phyloP scores from a whole-genome alignment of 2,113 vertebrate species.

The Labeo rohita region DNA sequence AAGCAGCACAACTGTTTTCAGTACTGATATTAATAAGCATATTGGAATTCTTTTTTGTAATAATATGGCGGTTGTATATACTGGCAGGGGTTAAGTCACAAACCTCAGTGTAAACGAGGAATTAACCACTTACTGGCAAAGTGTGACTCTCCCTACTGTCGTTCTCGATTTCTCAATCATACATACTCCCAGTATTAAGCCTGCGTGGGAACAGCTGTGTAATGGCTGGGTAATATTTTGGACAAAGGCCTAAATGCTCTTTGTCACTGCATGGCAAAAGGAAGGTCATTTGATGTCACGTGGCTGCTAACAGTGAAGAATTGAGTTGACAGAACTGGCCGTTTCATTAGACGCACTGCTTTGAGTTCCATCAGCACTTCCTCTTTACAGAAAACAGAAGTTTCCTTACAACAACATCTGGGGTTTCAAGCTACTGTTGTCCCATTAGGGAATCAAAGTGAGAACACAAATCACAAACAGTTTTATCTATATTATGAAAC shows the following conservation, averaged over 20 bases:
- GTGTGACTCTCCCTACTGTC: neutral
- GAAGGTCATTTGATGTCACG: neutral
- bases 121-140: neutral
- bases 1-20: neutral
- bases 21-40: neutral
- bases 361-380: conserved; percentile 8
- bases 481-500: neutral
- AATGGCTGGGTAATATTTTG: neutral
- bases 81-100: neutral
- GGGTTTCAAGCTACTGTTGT: neutral
- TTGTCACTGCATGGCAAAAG: neutral
- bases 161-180: neutral
- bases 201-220: conserved; percentile 28
- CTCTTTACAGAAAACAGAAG: conserved; percentile 3
- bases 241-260: conserved; percentile 10
- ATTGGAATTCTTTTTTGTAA: neutral
- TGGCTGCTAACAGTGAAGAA: neutral
- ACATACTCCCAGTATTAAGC: neutral
- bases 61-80: neutral
- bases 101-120: neutral
- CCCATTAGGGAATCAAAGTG: neutral
- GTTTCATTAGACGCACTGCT: neutral
- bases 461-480: neutral
- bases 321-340: neutral
- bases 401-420: conserved; percentile 24